These are phyloP conservation scores for Cryptotis parvus DNA, from an alignment of 2,113 vertebrate genomes.

Conservation along the genomic window DNA sequence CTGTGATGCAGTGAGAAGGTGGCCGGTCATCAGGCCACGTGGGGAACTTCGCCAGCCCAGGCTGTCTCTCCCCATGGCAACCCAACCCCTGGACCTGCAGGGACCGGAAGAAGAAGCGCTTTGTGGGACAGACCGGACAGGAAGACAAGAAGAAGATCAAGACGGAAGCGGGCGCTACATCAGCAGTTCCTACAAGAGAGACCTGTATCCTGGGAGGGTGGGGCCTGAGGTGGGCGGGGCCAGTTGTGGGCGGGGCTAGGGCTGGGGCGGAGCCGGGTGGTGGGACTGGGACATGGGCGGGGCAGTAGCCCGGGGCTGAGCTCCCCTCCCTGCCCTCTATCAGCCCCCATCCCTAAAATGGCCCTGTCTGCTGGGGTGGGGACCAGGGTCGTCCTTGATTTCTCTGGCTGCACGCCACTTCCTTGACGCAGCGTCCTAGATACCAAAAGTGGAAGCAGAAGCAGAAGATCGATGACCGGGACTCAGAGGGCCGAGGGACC, in stretches of 20 bases:
- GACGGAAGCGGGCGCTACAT: constrained; percentile 93
- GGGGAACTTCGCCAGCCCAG: fast-evolving
- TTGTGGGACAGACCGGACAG: constrained; percentile 92
- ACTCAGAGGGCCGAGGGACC: constrained; percentile 82
- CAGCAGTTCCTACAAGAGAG: constrained; percentile 91
- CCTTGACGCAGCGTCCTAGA: constrained; percentile 87
- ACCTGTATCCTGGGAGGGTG: constrained; percentile 93
- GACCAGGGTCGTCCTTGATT: no score
- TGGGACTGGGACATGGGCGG: no score
- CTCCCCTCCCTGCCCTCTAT: no score
- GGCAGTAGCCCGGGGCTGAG: no score
- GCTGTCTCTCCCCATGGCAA: fast-evolving
- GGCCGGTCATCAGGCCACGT: background rate
- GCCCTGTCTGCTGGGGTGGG: constrained; percentile 80
- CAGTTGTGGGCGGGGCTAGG: background rate
- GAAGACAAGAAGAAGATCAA: constrained; percentile 94
- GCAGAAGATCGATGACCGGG: constrained; percentile 93
- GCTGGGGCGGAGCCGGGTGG: fast-evolving
- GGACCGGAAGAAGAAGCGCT: constrained; percentile 98
- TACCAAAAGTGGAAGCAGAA: constrained; percentile 99
- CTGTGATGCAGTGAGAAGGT: no score
- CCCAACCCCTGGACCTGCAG: constrained; percentile 75
- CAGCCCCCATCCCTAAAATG: no score
- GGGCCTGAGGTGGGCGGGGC: background rate
- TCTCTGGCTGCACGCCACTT: fast-evolving